Evolutionary conservation across 2,888 invertebrate species (phyloP), one percentile per base, ranked within the genome.

Genomic region (Globia sparganii): DNA sequence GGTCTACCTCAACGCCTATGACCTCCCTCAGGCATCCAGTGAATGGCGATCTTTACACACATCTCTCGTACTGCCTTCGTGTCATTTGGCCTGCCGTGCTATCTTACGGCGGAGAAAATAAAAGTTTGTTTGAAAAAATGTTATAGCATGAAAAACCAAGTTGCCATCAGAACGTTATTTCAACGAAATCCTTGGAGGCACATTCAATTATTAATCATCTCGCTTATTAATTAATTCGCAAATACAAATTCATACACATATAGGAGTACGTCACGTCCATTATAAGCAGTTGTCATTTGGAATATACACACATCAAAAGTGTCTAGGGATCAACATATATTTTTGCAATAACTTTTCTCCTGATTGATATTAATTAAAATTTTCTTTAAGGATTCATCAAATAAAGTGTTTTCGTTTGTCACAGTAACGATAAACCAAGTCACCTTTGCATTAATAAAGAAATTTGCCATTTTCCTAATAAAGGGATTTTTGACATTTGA

Each of bases 141-240:
- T 49, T 15, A 31, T 9, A 25, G 1, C 25, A 53, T n/a, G 9
- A 5, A 56, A 40, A 73, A 18, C 34, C 11, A 37, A 58, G 15
- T 34, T 46, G 9, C 58, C 25, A 59, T 8, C 8, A 37, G 25
- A 46, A 75, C 21, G 9, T 46, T 34, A 28, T 56, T 82, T 43
- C 9, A 25, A 58, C 40, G n/a, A 62, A 66, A 46, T 71, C 34
- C 40, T 72, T 53, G 25, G 40, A 68, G 28, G 18, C 34, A 49
- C 4, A 31, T 61, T 9, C 1, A 82, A 61, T 74, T 53, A n/a
- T 40, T 13, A 75, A 49, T 72, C 71, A 62, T 61, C 46, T 15
- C 4, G 49, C 4, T 62, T 61, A 64, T 46, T 69, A 81, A 72
- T 80, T 65, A 61, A 49, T 80, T 80, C 65, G 25, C 9, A 28